Conservation (phyloP, 2,888 invertebrate species). For the Smittia sp. region DNA sequence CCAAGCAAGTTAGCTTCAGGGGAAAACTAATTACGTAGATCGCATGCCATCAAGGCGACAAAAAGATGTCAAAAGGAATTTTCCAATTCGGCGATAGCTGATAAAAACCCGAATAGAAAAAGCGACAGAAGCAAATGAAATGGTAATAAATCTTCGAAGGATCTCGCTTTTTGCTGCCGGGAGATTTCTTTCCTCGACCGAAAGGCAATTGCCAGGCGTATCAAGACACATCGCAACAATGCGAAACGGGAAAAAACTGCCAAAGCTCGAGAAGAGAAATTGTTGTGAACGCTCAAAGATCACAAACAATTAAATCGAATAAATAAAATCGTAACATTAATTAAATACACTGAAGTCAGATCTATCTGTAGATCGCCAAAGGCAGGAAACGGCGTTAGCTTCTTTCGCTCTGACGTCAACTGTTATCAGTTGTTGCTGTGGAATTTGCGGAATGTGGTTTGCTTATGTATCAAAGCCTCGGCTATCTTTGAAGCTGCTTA, state of each 20-base stretch:
- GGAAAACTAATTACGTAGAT: background rate
- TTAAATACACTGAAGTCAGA: slow-evolving; percentile 23
- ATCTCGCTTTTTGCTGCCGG: background rate
- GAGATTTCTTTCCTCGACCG: background rate
- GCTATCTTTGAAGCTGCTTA: background rate
- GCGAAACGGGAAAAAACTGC: slow-evolving; percentile 12
- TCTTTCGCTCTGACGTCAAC: background rate
- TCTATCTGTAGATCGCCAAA: background rate
- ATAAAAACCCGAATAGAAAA: slow-evolving; percentile 11
- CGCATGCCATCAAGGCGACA: background rate
- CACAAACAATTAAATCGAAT: slow-evolving; percentile 41
- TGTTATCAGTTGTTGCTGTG: slow-evolving; percentile 14
- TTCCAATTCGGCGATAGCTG: background rate
- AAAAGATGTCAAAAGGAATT: slow-evolving; percentile 21
- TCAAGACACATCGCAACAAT: slow-evolving; percentile 13
- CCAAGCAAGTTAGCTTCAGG: no score
- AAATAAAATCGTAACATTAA: slow-evolving; percentile 40
- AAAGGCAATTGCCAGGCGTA: slow-evolving; percentile 6
- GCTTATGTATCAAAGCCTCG: background rate
- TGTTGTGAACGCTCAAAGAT: slow-evolving; percentile 32
- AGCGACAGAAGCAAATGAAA: slow-evolving; percentile 28
- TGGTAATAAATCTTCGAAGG: slow-evolving; percentile 36
- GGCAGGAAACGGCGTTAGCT: background rate
- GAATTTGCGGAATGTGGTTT: background rate
- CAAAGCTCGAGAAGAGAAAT: slow-evolving; percentile 30